Evolutionary conservation across 2,113 vertebrate genomes (phyloP).

Genomic region (Nothobranchius kuhntae): DNA sequence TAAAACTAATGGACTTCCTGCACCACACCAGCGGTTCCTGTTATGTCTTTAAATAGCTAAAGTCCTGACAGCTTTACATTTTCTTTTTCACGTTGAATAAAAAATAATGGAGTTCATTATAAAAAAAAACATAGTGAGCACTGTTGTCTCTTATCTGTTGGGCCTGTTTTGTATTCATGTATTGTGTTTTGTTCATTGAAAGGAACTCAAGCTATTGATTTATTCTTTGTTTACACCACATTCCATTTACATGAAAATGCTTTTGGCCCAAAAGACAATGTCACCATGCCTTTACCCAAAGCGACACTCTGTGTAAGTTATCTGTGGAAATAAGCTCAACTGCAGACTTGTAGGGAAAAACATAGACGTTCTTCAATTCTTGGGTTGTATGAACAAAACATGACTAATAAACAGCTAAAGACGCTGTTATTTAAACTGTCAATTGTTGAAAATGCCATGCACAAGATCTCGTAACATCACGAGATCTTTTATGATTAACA

Average conservation of each 20-base stretch:
- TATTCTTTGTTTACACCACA: conserved; percentile 46
- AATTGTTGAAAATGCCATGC: too few species aligned
- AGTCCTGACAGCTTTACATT: too few species aligned
- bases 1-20: not conserved
- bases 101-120: not conserved
- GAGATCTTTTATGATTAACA: too few species aligned
- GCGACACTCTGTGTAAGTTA: not conserved
- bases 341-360: not conserved
- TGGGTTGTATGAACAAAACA: too few species aligned
- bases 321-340: conserved; percentile 1
- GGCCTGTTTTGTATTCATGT: not conserved
- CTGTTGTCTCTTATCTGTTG: not conserved
- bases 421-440: too few species aligned
- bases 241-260: conserved; percentile 39
- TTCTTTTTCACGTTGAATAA: too few species aligned
- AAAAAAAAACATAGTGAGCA: conserved; percentile 10
- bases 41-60: not conserved
- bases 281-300: conserved; percentile 10
- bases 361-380: too few species aligned
- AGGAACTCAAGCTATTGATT: conserved; percentile 24
- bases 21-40: not conserved
- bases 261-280: conserved; percentile 27
- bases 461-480: too few species aligned
- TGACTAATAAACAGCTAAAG: too few species aligned
- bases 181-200: not conserved